Evolutionary conservation across 2,797 vertebrate genomes (phyloP), one percentile per base, ranked within the genome.

Genomic region (Paedocypris micromegethes): DNA sequence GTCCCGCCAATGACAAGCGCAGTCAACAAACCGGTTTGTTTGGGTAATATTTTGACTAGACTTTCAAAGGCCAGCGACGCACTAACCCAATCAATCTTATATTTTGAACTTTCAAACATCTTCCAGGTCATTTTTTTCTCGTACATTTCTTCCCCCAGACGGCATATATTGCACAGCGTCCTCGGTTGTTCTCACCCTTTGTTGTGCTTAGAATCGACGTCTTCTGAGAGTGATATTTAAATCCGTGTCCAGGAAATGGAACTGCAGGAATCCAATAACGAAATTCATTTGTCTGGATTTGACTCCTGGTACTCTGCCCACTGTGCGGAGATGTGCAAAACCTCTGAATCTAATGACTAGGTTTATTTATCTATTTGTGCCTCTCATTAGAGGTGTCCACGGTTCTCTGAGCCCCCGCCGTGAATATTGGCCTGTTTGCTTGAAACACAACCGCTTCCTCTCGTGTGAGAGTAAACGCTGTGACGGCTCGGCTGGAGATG

Each of bases 271-370:
- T 59, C 23, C 58, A 57, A 70, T 66, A 56, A 71, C 53, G 62
- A 65, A 75, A 72, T 83, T 73, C 75, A 78, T 82, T 78, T 78
- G 78, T 75, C 78, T 79, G 68, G 78, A 79, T 78, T 78, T 76
- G 70, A 68, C 69, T 72, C 52, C 59, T 64, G 70, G 72, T 50
- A 66, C 59, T 57, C 68, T 65, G 55, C 75, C 77, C 56, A 61
- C 74, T 46, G 73, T 55, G 77, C 77, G 42, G 72, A 67, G 75
- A 79, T 60, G 66, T 58, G 47, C 58, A 45, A 66, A 68, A 68
- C 39, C 64, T 64, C 64, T 58, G 68, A 71, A 75, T 49, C 58
- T 78, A 81, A 79, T 80, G 75, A 79, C 79, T 77, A 77, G 74
- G 68, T 73, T 72, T 61, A 75, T 79, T 79, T 80, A 78, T 79